A percentile compares a stretch with the other conserved stretches of the same genome.
Conservation (phyloP, 2,113 vertebrate species). For the Girardinichthys multiradiatus region DNA sequence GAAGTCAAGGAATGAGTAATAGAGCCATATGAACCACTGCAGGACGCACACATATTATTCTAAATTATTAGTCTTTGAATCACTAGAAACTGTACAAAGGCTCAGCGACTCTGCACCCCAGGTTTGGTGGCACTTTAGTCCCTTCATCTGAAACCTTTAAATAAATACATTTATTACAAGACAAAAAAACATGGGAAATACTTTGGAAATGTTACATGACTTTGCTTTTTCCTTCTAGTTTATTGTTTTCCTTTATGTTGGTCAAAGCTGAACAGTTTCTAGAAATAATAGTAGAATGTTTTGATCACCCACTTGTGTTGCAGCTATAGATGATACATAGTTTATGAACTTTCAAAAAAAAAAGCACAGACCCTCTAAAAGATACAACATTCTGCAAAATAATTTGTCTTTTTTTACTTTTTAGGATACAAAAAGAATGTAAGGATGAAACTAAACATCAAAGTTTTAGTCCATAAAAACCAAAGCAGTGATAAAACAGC, state of each 20-base stretch:
- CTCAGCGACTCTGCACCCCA: conserved; percentile 13
- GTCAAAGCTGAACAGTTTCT: not conserved
- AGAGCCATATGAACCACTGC: conserved; percentile 46
- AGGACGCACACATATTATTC: conserved; percentile 57
- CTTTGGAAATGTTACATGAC: not conserved
- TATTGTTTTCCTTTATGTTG: not conserved
- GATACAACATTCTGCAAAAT: no score
- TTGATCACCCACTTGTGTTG: not conserved
- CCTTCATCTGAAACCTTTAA: conserved; percentile 18
- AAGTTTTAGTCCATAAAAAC: no score
- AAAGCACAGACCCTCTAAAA: not conserved
- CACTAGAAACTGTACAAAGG: conserved; percentile 53
- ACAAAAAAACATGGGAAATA: conserved; percentile 2
- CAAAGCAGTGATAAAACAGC: not conserved
- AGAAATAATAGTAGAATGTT: not conserved
- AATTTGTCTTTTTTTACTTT: not conserved
- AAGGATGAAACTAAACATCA: not conserved
- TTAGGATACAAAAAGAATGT: not conserved
- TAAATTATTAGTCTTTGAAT: conserved; percentile 60
- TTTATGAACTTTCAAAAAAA: not conserved
- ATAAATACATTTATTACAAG: conserved; percentile 5
- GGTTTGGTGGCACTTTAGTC: conserved; percentile 6
- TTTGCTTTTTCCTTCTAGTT: not conserved
- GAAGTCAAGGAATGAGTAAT: conserved; percentile 49
- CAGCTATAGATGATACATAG: not conserved